Evolutionary conservation across 2,888 invertebrate species (phyloP).

Genomic region (Tolmerus cingulatus): DNA sequence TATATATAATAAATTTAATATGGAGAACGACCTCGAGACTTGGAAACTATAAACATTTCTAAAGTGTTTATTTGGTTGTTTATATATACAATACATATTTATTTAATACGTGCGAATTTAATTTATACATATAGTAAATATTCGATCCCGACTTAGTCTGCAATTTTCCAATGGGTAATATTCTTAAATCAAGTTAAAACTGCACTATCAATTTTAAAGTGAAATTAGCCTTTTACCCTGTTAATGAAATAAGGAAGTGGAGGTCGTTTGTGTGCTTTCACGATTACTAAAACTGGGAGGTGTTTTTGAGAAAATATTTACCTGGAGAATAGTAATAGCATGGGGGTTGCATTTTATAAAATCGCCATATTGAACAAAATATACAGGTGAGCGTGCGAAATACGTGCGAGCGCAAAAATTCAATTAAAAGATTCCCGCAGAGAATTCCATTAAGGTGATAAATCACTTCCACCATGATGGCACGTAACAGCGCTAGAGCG

Average conservation of each 20-base stretch:
- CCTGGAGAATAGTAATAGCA: not conserved
- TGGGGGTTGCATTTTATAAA: not conserved
- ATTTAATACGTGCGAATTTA: no score
- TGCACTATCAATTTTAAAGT: not conserved
- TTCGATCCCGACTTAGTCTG: not conserved
- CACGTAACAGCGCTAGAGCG: not conserved
- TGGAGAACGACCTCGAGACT: no score
- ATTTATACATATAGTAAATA: not conserved
- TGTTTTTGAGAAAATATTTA: not conserved
- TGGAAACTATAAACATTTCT: no score
- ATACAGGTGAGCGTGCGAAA: not conserved
- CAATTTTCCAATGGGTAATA: not conserved
- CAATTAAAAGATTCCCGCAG: constrained; percentile 27
- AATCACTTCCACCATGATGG: constrained; percentile 20
- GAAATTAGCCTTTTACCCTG: not conserved
- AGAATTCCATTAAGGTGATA: constrained; percentile 36
- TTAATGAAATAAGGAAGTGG: not conserved
- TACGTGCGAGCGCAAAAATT: constrained; percentile 34
- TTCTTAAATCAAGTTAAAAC: not conserved
- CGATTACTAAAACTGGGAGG: not conserved
- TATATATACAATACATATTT: no score
- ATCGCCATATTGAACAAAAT: not conserved
- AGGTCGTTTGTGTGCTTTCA: not conserved
- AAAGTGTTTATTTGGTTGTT: no score
- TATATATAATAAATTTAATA: no score